Conservation (phyloP, 2,888 invertebrate species). For the Acrobasis suavella region DNA sequence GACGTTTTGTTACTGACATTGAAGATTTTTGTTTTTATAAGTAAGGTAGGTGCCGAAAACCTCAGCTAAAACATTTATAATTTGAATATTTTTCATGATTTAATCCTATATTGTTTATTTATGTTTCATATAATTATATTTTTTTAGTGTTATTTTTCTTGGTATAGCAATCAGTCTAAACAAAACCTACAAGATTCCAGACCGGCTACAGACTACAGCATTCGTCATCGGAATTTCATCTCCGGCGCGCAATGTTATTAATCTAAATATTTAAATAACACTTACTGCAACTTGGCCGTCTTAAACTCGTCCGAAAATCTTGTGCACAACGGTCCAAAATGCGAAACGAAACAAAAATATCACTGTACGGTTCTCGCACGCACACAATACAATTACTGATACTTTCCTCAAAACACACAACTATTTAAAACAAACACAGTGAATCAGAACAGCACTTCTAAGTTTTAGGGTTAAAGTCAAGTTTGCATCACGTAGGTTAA, state of each 20-base stretch:
- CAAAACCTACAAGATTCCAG: background rate
- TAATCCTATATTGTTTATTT: no score
- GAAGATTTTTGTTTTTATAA: no score
- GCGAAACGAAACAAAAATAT: slow-evolving; percentile 67
- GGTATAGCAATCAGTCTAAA: background rate
- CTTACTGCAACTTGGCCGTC: slow-evolving; percentile 28
- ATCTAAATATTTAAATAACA: slow-evolving; percentile 15
- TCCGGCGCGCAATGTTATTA: slow-evolving; percentile 10
- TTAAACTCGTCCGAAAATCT: slow-evolving; percentile 36
- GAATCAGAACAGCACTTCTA: slow-evolving; percentile 31
- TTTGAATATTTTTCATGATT: no score
- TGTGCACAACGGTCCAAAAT: slow-evolving; percentile 59
- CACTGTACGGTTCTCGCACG: slow-evolving; percentile 62
- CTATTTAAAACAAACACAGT: slow-evolving; percentile 50
- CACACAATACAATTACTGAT: slow-evolving; percentile 55
- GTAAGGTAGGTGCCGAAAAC: no score
- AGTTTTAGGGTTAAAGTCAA: slow-evolving; percentile 45
- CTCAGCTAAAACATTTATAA: no score
- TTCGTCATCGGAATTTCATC: slow-evolving; percentile 13
- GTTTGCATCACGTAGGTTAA: slow-evolving; percentile 57
- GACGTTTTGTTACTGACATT: no score
- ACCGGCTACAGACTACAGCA: background rate
- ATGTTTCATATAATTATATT: no score
- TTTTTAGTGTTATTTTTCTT: background rate
- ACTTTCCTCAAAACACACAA: slow-evolving; percentile 65